phyloP scores from a whole-genome alignment of 2,113 vertebrate species.

The Tragulus kanchil region DNA sequence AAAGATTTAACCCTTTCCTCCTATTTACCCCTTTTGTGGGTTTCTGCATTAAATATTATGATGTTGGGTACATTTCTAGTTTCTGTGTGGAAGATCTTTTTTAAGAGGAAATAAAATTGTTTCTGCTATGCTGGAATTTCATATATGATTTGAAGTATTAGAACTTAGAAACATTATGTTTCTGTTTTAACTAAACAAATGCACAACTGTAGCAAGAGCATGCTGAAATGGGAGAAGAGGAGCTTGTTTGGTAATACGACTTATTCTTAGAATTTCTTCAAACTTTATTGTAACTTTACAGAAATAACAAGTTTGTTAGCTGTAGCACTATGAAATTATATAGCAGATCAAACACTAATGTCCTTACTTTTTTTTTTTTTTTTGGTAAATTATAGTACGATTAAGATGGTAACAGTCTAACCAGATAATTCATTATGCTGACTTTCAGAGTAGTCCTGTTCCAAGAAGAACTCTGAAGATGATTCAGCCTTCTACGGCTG shows the following conservation, averaged over 20 bases:
- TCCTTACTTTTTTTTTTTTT: neutral
- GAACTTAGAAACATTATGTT: neutral
- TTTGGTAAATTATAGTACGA: neutral
- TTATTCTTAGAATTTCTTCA: conserved; percentile 40
- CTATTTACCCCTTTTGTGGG: neutral
- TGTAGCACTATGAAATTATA: neutral
- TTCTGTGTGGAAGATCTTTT: neutral
- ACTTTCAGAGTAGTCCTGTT: conserved; percentile 86
- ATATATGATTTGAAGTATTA: neutral
- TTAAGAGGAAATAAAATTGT: neutral
- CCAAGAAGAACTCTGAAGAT: conserved; percentile 92
- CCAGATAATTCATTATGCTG: conserved; percentile 13
- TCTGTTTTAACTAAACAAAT: neutral
- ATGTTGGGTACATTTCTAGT: conserved; percentile 12
- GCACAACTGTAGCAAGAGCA: neutral
- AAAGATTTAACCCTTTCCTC: neutral
- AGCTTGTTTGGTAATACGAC: neutral
- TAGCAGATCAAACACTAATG: neutral
- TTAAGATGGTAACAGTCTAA: neutral
- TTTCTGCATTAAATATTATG: neutral
- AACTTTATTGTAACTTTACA: conserved; percentile 7
- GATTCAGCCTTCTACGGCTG: conserved; percentile 92
- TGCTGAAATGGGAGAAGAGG: conserved; percentile 2
- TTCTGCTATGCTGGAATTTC: neutral
- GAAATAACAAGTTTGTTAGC: conserved; percentile 7